Evolutionary conservation across 30 jellyfish, hydroid and myxozoan genomes (phyloP).

Genomic region (Catostylus mosaicus): DNA sequence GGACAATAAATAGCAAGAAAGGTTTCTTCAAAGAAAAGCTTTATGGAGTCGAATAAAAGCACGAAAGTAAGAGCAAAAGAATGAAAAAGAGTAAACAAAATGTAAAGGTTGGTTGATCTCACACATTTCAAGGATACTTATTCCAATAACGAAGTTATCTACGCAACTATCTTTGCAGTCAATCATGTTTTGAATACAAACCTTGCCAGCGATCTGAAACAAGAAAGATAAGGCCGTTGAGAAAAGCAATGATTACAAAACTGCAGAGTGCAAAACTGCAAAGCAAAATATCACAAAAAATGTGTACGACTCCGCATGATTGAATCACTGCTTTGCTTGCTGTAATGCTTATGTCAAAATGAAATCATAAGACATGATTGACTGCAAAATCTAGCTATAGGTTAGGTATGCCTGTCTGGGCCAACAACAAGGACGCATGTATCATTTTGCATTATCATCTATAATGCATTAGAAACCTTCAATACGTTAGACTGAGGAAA

Average conservation of each 20-base stretch:
- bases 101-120: constrained; percentile 11
- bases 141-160: constrained; percentile 11
- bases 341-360: neutral
- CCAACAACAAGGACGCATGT: too few species aligned
- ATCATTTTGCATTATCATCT: too few species aligned
- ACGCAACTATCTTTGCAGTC: constrained; percentile 41
- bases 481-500: too few species aligned
- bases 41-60: too few species aligned
- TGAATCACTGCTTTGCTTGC: neutral
- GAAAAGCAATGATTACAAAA: constrained; percentile 17
- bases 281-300: neutral
- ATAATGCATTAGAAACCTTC: too few species aligned
- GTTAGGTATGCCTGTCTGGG: too few species aligned
- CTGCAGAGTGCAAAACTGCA: constrained; percentile 12
- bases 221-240: constrained; percentile 20
- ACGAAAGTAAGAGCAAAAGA: too few species aligned
- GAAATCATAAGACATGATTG: constrained; percentile 5
- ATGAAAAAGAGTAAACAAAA: neutral
- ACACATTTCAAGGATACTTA: neutral
- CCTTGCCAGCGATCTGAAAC: constrained; percentile 58
- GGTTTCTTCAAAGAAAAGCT: too few species aligned
- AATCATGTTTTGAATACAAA: constrained; percentile 39
- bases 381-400: constrained; percentile 7
- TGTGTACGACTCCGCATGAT: neutral
- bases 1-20: too few species aligned